phyloP scores from a whole-genome alignment of 2,797 vertebrate genomes.

The Luscinia luscinia region DNA sequence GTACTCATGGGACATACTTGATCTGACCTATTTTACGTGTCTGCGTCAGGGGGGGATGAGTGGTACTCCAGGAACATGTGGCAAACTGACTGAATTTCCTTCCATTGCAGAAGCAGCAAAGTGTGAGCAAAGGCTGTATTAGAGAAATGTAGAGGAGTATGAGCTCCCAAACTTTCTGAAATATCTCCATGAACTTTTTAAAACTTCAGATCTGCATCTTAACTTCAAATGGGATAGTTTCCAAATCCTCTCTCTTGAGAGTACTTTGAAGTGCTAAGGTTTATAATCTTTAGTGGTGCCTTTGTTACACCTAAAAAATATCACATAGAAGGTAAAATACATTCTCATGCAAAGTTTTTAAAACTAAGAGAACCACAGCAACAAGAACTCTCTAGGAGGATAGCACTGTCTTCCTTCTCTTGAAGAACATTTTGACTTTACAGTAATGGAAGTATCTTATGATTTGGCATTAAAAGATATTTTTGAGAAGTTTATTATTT shows the following conservation, averaged over 20 bases:
- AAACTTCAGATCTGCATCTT: not conserved
- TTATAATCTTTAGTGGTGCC: not conserved
- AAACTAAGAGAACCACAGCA: not conserved
- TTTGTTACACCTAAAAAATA: not conserved
- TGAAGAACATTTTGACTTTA: not conserved
- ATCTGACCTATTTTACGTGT: conserved; percentile 7
- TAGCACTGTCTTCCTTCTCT: not conserved
- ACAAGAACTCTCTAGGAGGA: not conserved
- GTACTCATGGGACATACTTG: not conserved
- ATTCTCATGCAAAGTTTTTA: not conserved
- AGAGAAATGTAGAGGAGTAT: not conserved
- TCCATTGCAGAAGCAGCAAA: not conserved
- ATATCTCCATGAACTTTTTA: not conserved
- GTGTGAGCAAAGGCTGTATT: not conserved
- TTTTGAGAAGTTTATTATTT: not conserved
- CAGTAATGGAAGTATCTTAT: not conserved
- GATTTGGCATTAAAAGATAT: not conserved
- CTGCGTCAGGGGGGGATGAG: not conserved
- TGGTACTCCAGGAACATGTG: not conserved
- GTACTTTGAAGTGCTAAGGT: not conserved
- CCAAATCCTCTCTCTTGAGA: not conserved
- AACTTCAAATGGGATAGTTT: not conserved
- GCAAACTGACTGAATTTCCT: not conserved
- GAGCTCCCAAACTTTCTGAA: not conserved
- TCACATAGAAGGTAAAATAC: not conserved